These are phyloP conservation scores for Thera britannica DNA, from an alignment of 2,888 invertebrate genomes.

Conservation along the genomic window DNA sequence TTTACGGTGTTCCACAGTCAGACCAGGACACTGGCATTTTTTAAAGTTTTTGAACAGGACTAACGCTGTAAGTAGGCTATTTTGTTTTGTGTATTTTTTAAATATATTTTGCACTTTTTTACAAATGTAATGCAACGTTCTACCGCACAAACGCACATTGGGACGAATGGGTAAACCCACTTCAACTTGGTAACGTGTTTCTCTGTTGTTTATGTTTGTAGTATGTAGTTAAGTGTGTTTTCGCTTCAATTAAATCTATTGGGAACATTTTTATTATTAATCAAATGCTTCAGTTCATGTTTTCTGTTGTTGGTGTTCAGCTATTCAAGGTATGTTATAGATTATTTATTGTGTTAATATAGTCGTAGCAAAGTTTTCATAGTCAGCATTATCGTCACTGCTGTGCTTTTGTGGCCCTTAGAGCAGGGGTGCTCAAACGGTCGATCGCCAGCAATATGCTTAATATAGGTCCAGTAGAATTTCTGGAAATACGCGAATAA, in stretches of 20 bases:
- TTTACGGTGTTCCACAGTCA: constrained; percentile 53
- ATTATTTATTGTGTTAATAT: constrained; percentile 38
- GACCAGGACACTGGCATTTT: constrained; percentile 71
- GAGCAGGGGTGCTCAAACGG: not conserved
- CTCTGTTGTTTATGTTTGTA: constrained; percentile 68
- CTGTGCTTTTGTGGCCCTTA: constrained; percentile 13
- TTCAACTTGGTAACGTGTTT: constrained; percentile 66
- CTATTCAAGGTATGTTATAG: constrained; percentile 94
- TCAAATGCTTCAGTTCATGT: constrained; percentile 99
- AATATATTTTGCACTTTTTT: constrained; percentile 60
- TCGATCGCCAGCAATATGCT: too few species aligned
- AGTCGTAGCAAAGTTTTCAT: constrained; percentile 4
- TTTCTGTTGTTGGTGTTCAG: constrained; percentile 99
- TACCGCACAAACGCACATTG: constrained; percentile 63
- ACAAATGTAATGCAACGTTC: constrained; percentile 60
- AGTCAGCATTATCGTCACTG: not conserved
- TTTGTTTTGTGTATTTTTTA: constrained; percentile 46
- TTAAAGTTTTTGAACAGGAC: constrained; percentile 59
- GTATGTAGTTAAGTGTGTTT: constrained; percentile 99
- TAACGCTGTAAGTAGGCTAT: constrained; percentile 71
- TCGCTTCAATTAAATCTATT: constrained; percentile 98
- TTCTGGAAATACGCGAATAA: too few species aligned
- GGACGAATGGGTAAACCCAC: constrained; percentile 62
- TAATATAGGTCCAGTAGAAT: too few species aligned
- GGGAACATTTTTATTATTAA: constrained; percentile 99